Conservation (phyloP, 2,888 invertebrate genomes). For the Hetaerina titia region DNA sequence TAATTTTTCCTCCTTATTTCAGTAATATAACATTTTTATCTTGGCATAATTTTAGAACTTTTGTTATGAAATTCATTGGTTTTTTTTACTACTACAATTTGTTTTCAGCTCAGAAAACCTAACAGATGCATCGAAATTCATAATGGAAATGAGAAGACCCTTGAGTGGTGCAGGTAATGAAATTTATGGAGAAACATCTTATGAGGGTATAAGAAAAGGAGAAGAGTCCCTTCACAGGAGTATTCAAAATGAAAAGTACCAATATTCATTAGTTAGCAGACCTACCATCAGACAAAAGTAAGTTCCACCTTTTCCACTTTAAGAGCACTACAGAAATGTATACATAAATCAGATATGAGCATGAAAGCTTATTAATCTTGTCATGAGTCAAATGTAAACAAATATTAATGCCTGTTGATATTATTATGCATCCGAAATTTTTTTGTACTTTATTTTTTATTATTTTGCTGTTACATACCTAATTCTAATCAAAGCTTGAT, state of each 20-base stretch:
- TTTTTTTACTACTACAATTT: not conserved
- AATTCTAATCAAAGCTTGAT: too few relatives aligned
- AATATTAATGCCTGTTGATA: too few relatives aligned
- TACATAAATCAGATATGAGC: too few relatives aligned
- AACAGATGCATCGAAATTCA: constrained; percentile 4
- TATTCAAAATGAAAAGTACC: constrained; percentile 10
- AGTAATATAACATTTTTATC: not conserved
- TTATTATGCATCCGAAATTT: too few relatives aligned
- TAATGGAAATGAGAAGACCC: not conserved
- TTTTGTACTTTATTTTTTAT: too few relatives aligned
- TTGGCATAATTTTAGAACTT: not conserved
- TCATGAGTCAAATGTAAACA: too few relatives aligned
- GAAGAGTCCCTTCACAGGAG: not conserved
- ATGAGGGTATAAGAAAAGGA: not conserved
- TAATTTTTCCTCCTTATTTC: not conserved
- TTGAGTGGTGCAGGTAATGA: not conserved
- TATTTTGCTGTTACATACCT: too few relatives aligned
- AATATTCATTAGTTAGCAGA: not conserved
- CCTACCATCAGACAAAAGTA: constrained; percentile 35
- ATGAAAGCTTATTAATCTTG: too few relatives aligned
- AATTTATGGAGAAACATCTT: constrained; percentile 17
- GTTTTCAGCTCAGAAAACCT: constrained; percentile 12
- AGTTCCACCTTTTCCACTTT: not conserved
- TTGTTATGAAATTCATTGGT: not conserved
- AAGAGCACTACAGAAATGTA: too few relatives aligned